Conservation (phyloP, 2,113 vertebrate genomes). For the human region DNA sequence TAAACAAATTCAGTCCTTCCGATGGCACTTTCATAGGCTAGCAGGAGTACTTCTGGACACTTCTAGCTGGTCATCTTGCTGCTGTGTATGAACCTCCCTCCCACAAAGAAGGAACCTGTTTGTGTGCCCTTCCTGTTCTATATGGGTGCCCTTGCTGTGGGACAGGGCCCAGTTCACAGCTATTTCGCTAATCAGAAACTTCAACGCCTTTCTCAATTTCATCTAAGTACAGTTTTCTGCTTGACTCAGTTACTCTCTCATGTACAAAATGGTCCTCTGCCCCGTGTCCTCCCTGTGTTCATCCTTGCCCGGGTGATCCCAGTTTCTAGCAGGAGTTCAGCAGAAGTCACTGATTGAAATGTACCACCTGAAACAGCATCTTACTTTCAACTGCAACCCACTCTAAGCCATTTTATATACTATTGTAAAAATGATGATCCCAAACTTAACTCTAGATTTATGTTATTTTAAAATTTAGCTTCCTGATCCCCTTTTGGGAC, state of each 20-base stretch:
- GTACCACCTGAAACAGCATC: not conserved
- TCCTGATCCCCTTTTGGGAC: not conserved
- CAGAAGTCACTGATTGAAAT: not conserved
- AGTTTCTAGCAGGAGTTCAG: not conserved
- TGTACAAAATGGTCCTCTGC: not conserved
- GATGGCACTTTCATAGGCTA: not conserved
- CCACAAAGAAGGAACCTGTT: not conserved
- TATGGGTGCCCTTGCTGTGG: not conserved
- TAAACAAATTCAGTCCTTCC: not conserved
- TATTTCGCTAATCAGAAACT: not conserved
- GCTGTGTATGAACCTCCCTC: not conserved
- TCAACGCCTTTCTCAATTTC: not conserved
- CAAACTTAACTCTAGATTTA: not conserved
- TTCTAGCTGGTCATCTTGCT: not conserved
- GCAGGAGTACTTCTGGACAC: not conserved
- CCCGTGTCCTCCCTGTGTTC: too few relatives aligned
- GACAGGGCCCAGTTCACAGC: not conserved
- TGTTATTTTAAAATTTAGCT: conserved; percentile 31
- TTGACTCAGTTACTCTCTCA: not conserved
- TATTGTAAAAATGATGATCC: not conserved
- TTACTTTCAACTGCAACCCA: not conserved
- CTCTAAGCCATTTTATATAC: not conserved
- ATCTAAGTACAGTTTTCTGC: not conserved
- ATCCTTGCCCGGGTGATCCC: not conserved
- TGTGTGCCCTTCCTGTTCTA: not conserved